phyloP scores from a whole-genome alignment of 1,140 invertebrate species.

The Drosophila yakuba region DNA sequence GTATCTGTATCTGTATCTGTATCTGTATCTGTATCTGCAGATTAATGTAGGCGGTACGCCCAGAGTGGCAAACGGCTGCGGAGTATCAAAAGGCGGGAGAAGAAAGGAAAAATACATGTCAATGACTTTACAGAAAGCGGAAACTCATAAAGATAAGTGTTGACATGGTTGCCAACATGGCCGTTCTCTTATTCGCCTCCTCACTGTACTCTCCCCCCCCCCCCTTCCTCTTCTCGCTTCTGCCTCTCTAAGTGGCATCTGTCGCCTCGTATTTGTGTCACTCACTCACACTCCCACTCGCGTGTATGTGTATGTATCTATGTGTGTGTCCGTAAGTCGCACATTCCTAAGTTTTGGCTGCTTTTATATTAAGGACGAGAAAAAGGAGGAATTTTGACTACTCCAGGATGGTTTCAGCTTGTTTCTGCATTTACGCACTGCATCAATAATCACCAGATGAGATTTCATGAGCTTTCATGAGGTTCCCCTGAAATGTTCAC shows the following conservation, averaged over 20 bases:
- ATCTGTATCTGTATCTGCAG: too few species aligned
- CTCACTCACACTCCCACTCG: slow-evolving; percentile 29
- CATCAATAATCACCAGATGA: too few species aligned
- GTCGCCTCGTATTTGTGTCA: slow-evolving; percentile 78
- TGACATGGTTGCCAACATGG: slow-evolving; percentile 79
- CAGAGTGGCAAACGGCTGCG: neutral
- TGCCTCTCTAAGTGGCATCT: slow-evolving; percentile 72
- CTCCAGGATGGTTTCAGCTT: too few species aligned
- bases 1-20: too few species aligned
- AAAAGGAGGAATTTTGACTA: slow-evolving; percentile 11
- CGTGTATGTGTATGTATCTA: neutral
- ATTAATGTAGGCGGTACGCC: neutral
- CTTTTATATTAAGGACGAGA: slow-evolving; percentile 1
- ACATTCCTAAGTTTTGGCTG: slow-evolving; percentile 45
- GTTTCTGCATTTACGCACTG: neutral
- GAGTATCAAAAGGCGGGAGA: slow-evolving; percentile 32
- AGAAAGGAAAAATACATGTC: slow-evolving; percentile 72
- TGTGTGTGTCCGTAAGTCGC: slow-evolving; percentile 37
- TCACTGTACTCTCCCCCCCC: neutral
- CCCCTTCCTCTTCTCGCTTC: slow-evolving; percentile 5
- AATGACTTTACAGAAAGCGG: slow-evolving; percentile 84
- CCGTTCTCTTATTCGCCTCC: slow-evolving; percentile 22
- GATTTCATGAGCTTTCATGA: too few species aligned
- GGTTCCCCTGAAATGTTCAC: neutral
- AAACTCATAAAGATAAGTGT: slow-evolving; percentile 84